phyloP scores from a whole-genome alignment of 2,797 vertebrate genomes.

The Pristis pectinata region DNA sequence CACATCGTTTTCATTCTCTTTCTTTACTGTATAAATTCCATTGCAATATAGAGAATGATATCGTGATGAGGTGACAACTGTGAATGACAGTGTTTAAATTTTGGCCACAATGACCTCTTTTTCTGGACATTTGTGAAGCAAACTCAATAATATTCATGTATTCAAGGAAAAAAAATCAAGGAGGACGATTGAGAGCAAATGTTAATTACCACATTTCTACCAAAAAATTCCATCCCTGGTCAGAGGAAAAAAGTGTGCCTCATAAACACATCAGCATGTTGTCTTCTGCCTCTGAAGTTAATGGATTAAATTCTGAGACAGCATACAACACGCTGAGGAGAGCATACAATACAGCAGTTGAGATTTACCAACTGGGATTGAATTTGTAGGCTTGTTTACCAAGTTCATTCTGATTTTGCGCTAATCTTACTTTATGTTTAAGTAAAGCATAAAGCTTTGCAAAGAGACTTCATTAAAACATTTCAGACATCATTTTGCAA shows the following conservation, averaged over 20 bases:
- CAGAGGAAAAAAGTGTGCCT: too few species aligned
- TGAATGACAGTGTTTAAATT: background rate
- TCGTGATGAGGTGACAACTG: background rate
- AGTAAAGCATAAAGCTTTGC: background rate
- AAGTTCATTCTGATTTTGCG: background rate
- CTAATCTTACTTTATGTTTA: conserved; percentile 8
- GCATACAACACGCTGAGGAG: too few species aligned
- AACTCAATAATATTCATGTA: background rate
- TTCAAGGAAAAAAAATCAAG: background rate
- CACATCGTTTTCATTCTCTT: background rate
- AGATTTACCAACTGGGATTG: too few species aligned
- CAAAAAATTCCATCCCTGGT: too few species aligned
- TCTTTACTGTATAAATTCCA: background rate
- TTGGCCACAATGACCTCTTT: background rate
- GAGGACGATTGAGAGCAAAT: background rate
- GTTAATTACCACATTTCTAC: background rate
- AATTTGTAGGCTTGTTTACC: background rate
- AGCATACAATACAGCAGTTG: too few species aligned
- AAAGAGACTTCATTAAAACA: background rate
- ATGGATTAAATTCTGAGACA: too few species aligned
- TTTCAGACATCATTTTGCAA: background rate
- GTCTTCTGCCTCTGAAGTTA: too few species aligned
- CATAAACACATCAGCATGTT: too few species aligned
- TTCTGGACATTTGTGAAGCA: background rate
- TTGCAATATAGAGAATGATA: background rate